Conservation (phyloP, 1,140 invertebrate species). For the Apolygus lucorum region DNA sequence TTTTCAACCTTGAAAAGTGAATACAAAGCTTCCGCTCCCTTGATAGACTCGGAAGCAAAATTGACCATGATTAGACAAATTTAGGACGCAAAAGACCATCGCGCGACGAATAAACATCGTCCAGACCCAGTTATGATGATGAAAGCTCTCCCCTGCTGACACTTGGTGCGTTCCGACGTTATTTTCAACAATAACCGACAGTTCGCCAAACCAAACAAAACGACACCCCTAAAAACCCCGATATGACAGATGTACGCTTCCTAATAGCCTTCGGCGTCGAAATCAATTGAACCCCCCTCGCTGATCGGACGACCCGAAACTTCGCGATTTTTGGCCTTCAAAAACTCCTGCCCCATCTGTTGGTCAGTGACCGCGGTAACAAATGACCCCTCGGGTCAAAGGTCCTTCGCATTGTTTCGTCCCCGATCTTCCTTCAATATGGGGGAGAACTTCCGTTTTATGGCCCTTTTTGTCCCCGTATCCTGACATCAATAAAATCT, state of each 20-base stretch:
- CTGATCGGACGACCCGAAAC: too few species aligned
- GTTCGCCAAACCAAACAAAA: not conserved
- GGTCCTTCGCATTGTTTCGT: not conserved
- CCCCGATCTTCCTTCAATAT: not conserved
- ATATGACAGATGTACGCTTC: not conserved
- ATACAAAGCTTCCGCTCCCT: too few species aligned
- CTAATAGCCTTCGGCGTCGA: not conserved
- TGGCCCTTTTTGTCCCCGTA: not conserved
- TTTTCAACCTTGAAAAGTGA: too few species aligned
- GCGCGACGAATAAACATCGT: too few species aligned
- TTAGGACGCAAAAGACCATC: too few species aligned
- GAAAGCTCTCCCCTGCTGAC: too few species aligned
- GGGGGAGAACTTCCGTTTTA: not conserved
- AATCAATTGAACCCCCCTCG: not conserved
- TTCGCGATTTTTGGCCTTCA: not conserved
- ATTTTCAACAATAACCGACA: too few species aligned
- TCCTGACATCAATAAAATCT: not conserved
- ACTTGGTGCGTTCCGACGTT: too few species aligned
- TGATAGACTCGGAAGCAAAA: too few species aligned
- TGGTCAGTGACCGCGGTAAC: constrained; percentile 12
- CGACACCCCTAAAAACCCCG: not conserved
- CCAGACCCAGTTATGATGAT: too few species aligned
- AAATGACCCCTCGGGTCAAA: constrained; percentile 8
- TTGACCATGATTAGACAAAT: too few species aligned
- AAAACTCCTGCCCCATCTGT: not conserved